A percentile compares a stretch with the other conserved stretches of the same genome.
Conservation (phyloP, 2,113 vertebrate genomes). For the Bubalus kerabau region DNA sequence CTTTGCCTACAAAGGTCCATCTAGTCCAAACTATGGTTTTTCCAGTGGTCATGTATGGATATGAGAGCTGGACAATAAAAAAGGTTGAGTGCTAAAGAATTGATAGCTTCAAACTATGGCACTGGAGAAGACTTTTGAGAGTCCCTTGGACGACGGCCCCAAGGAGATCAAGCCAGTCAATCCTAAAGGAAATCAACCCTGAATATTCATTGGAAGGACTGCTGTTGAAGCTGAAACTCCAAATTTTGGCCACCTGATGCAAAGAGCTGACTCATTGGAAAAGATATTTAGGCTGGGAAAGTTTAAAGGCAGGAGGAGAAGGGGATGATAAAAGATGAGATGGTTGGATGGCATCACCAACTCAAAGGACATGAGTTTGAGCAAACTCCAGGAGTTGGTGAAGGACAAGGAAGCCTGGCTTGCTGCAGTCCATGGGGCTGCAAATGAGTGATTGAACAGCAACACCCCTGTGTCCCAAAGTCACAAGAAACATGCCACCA, state of each 20-base stretch:
- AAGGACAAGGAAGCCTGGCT: background rate
- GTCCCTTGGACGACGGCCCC: background rate
- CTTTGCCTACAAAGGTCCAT: background rate
- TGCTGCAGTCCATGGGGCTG: background rate
- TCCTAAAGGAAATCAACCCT: background rate
- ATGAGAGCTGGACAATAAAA: background rate
- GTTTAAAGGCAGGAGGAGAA: background rate
- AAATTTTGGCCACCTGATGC: background rate
- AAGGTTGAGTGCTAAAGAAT: background rate
- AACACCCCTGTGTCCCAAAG: background rate
- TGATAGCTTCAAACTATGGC: background rate
- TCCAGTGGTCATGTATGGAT: background rate
- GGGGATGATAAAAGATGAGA: background rate
- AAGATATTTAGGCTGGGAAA: background rate
- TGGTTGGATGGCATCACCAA: background rate
- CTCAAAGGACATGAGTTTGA: background rate
- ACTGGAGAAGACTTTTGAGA: background rate
- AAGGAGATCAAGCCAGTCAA: background rate
- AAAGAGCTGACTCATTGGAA: background rate
- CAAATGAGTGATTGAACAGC: background rate
- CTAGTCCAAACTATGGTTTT: background rate
- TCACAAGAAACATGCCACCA: accelerated
- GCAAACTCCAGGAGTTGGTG: background rate
- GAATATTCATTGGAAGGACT: background rate
- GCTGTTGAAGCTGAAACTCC: background rate